Evolutionary conservation across 2,888 invertebrate species (phyloP), one percentile per base, ranked within the genome.

Genomic region (Ochropacha duplaris): DNA sequence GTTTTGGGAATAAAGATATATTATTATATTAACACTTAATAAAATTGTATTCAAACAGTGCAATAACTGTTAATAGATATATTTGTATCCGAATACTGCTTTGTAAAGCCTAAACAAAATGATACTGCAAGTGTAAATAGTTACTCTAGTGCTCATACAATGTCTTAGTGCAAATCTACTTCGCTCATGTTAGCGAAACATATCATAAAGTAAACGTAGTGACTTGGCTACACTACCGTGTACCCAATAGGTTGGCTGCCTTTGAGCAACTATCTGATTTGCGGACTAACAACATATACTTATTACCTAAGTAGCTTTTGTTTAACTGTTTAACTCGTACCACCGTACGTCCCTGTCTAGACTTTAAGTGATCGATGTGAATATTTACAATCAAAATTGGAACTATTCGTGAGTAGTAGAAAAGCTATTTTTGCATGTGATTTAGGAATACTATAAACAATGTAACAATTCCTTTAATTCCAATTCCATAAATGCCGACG

Each of bases 251-350:
- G 44, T 50, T 55, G 44, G 49, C 51, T 49, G 58, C 55, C 44
- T 49, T 50, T 54, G 55, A 58, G 61, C 54, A 11, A 24, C 50
- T 66, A 66, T 66, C 69, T 59, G 69, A 66, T 66, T 64, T 65
- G 60, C 51, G 51, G 54, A 55, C 59, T 36, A 59, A 62, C 66
- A 61, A 63, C 12, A 36, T 51, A 36, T n/a, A 36, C 3, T 14
- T 36, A n/a, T 14, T 36, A 36, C 14, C 14, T 16, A 16, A 51
- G n/a, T n/a, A n/a, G n/a, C n/a, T n/a, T 11, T 11, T 14, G 34
- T 4, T 34, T 28, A 28, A 9, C 28, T 2, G 28, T 28, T 28
- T 8, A 8, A 24, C 24, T 24, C 5, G 24, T 5, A 24, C 5
- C 1, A 9, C 9, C 0, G 8, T 28, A 6, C 8, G 3, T 28